A percentile compares a stretch with the other conserved stretches of the same genome.
phyloP scores from a whole-genome alignment of 2,113 vertebrate genomes.

The Chionis minor region DNA sequence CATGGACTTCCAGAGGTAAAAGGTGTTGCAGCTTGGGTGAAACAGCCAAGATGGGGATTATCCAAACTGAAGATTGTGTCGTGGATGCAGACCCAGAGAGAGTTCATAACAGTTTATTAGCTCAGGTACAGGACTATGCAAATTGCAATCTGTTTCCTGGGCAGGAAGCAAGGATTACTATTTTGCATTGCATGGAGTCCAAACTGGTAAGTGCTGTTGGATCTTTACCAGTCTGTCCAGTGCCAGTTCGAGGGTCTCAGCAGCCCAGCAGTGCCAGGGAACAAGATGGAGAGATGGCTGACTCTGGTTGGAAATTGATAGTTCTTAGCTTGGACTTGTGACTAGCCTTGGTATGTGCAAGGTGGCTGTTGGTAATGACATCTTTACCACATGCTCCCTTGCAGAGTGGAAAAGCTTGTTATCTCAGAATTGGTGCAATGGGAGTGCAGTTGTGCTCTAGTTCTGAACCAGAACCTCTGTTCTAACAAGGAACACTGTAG shows the following conservation, averaged over 20 bases:
- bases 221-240: not conserved
- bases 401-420: not conserved
- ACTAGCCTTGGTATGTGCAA: not conserved
- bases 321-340: not conserved
- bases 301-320: not conserved
- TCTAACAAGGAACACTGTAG: not conserved
- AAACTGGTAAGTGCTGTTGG: not conserved
- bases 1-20: not conserved
- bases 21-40: not conserved
- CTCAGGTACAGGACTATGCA: not conserved
- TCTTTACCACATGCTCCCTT: not conserved
- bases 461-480: not conserved
- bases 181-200: not conserved
- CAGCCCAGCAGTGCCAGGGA: not conserved
- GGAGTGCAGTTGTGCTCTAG: not conserved
- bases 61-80: not conserved
- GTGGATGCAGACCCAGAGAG: not conserved
- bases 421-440: not conserved
- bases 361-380: not conserved
- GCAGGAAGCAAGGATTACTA: not conserved
- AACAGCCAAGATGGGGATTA: not conserved
- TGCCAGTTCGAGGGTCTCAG: not conserved
- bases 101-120: constrained; percentile 34
- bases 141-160: constrained; percentile 40
- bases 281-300: not conserved